Percentiles rank a stretch among this genome's conserved stretches.
phyloP scores from a whole-genome alignment of 2,797 vertebrate genomes.

The Enteromius anoplus region DNA sequence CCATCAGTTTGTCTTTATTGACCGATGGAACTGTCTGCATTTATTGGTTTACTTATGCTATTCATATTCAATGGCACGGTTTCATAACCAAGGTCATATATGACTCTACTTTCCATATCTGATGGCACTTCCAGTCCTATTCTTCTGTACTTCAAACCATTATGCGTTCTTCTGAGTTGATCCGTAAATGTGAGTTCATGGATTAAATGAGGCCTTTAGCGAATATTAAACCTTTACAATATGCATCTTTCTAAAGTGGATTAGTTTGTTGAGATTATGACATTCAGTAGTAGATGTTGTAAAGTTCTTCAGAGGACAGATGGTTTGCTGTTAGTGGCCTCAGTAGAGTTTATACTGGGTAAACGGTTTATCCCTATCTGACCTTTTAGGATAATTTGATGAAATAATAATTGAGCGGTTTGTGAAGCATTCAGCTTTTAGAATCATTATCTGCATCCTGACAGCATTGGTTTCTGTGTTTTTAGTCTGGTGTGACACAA shows the following conservation, averaged over 20 bases:
- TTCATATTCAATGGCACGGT: neutral
- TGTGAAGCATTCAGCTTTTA: neutral
- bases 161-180: neutral
- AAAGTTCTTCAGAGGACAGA: constrained; percentile 23
- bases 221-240: constrained; percentile 24
- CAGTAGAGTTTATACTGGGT: neutral
- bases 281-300: neutral
- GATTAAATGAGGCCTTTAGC: constrained; percentile 29
- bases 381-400: neutral
- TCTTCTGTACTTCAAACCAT: constrained; percentile 17
- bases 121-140: neutral
- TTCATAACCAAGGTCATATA: constrained; percentile 4
- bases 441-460: neutral
- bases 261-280: constrained; percentile 29
- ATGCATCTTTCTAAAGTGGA: constrained; percentile 39
- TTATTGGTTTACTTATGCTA: neutral
- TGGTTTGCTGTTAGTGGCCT: neutral
- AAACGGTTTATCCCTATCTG: neutral
- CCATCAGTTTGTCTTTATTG: constrained; percentile 1
- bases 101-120: neutral
- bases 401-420: neutral
- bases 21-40: neutral
- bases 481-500: neutral
- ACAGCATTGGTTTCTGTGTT: neutral
- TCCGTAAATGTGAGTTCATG: constrained; percentile 21